These are phyloP conservation scores for Junonia oenone DNA, from an alignment of 2,888 invertebrate genomes.

Conservation along the genomic window DNA sequence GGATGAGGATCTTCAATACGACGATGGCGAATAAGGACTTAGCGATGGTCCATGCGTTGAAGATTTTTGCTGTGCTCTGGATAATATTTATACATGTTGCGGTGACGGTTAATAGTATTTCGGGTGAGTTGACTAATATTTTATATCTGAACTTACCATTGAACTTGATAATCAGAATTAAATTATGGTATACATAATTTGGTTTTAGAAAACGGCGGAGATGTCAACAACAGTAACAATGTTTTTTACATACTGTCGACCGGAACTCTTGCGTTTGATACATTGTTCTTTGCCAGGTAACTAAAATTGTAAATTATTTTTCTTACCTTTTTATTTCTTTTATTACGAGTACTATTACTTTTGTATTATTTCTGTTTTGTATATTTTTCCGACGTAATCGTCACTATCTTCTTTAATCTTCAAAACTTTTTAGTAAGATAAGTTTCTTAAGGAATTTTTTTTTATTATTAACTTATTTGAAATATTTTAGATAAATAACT, in stretches of 20 bases:
- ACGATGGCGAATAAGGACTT: constrained; percentile 73
- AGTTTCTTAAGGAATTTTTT: no score
- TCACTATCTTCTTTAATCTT: no score
- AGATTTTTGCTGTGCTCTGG: constrained; percentile 83
- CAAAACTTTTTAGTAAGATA: no score
- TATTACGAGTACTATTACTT: no score
- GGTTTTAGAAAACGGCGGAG: constrained; percentile 67
- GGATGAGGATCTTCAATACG: constrained; percentile 63
- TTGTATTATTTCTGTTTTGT: no score
- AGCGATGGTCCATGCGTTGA: constrained; percentile 80
- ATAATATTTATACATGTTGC: constrained; percentile 82
- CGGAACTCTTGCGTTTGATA: constrained; percentile 80
- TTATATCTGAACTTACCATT: no score
- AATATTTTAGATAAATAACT: no score
- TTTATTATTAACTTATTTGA: no score
- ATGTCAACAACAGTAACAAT: constrained; percentile 58
- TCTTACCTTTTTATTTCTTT: no score
- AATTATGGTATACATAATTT: constrained; percentile 1
- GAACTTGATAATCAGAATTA: no score
- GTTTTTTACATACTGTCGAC: constrained; percentile 74
- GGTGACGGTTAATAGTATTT: constrained; percentile 82
- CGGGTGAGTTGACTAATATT: no score
- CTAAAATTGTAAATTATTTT: not conserved
- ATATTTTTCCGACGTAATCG: no score
- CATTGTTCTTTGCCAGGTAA: constrained; percentile 82